Evolutionary conservation across 1,140 invertebrate species (phyloP).

Genomic region (Drosophila navojoa): DNA sequence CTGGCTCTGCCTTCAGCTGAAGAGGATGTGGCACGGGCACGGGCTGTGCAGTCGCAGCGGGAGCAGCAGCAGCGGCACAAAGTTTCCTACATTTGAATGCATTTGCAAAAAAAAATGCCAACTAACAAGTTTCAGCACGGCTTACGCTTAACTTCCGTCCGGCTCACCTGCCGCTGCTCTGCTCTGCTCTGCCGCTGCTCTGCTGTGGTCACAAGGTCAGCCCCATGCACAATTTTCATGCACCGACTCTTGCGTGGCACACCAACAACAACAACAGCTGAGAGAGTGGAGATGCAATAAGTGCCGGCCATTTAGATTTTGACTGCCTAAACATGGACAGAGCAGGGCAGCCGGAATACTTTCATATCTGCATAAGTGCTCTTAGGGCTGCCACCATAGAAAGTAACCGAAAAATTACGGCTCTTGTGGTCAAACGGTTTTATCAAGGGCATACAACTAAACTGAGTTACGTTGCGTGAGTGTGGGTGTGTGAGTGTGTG

Average conservation of each 20-base stretch:
- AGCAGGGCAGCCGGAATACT: conserved; percentile 15
- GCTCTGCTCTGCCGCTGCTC: conserved; percentile 11
- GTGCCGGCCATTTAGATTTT: conserved; percentile 44
- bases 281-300: conserved; percentile 25
- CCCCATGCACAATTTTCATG: conserved; percentile 21
- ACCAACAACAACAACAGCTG: not conserved
- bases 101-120: conserved; percentile 45
- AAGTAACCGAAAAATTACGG: conserved; percentile 79
- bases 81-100: conserved; percentile 55
- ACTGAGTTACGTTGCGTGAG: conserved; percentile 2
- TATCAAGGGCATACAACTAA: conserved; percentile 28
- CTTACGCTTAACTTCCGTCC: not conserved
- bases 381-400: conserved; percentile 42
- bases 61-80: conserved; percentile 7
- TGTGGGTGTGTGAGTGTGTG: conserved; percentile 15
- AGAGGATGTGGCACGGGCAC: conserved; percentile 1
- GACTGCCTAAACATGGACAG: conserved; percentile 34
- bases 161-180: not conserved
- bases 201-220: conserved; percentile 49
- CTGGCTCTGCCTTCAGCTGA: not conserved
- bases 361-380: conserved; percentile 20
- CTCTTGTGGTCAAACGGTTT: conserved; percentile 73
- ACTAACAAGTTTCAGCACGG: conserved; percentile 36
- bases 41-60: not conserved
- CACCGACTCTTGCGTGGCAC: conserved; percentile 18